Evolutionary conservation across 2,113 vertebrate species (phyloP).

Genomic region (Mirounga angustirostris): DNA sequence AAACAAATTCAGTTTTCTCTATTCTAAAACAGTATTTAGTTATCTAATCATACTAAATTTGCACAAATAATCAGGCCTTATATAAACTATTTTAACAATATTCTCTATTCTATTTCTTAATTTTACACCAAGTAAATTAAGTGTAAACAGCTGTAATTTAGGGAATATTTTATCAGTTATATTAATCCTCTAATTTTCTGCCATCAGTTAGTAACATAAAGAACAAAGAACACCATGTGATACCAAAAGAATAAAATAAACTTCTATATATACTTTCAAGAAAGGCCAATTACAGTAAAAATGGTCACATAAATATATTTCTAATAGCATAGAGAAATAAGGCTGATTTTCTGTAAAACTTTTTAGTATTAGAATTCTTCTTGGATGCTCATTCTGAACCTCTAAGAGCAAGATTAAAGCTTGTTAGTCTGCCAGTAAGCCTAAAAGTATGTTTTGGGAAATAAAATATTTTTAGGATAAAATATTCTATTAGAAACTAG

Average conservation of each 20-base stretch:
- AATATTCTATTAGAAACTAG: slow-evolving; percentile 42
- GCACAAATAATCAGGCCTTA: background rate
- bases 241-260: background rate
- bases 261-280: background rate
- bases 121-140: background rate
- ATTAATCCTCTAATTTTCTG: background rate
- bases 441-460: slow-evolving; percentile 34
- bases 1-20: background rate
- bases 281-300: slow-evolving; percentile 22
- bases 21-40: background rate
- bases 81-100: background rate
- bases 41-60: slow-evolving; percentile 8
- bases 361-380: slow-evolving; percentile 3
- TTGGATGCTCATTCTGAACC: background rate
- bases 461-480: slow-evolving; percentile 34
- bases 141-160: background rate
- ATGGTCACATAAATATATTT: background rate
- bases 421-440: background rate
- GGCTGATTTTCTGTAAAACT: slow-evolving; percentile 7
- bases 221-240: background rate
- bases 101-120: background rate
- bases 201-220: background rate
- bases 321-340: slow-evolving; percentile 37
- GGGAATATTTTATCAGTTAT: background rate
- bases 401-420: slow-evolving; percentile 5